phyloP scores from a whole-genome alignment of 30 jellyfish, hydroid and myxozoan species.

The Hydractinia symbiolongicarpus region DNA sequence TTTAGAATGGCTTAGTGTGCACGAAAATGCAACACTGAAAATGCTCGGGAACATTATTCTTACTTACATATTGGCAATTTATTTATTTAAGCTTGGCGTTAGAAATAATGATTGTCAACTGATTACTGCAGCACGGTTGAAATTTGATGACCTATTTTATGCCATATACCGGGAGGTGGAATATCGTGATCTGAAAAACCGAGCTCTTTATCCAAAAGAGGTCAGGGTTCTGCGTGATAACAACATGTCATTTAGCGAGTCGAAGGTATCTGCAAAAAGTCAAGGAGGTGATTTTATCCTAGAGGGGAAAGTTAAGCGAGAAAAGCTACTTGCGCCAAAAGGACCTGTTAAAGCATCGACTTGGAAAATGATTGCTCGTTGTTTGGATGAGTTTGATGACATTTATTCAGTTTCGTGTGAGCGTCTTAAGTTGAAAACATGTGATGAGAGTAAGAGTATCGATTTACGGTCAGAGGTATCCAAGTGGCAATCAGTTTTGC shows the following conservation, averaged over 20 bases:
- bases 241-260: no score
- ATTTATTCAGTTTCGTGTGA: background rate
- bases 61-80: constrained; percentile 1
- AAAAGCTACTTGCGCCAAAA: no score
- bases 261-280: no score
- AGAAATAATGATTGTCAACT: background rate
- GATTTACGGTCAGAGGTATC: background rate
- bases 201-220: background rate
- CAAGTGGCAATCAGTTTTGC: constrained; percentile 3
- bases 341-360: no score
- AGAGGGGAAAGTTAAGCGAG: no score
- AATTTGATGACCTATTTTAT: constrained; percentile 14
- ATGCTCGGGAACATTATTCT: background rate
- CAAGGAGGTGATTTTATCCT: no score
- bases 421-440: background rate
- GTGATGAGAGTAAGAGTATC: background rate
- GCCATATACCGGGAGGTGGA: no score
- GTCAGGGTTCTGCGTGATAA: no score
- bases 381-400: constrained; percentile 3
- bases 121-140: constrained; percentile 17
- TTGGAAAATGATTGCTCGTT: background rate
- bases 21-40: background rate
- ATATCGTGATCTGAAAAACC: no score
- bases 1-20: background rate
- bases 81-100: background rate